Conservation (phyloP, 1,140 invertebrate genomes). For the Listronotus bonariensis region DNA sequence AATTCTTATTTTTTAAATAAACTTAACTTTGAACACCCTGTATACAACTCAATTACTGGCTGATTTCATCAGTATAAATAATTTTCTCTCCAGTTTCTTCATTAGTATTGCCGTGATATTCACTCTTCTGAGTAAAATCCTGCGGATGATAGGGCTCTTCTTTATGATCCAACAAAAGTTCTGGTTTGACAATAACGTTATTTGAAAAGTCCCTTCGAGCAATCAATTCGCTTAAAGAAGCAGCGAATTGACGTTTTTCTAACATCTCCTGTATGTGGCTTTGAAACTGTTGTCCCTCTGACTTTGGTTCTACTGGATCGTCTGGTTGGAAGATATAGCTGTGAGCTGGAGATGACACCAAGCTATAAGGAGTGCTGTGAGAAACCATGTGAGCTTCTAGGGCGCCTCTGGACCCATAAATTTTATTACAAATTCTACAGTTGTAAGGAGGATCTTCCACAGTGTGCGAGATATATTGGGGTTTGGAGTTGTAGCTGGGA, state of each 20-base stretch:
- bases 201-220: slow-evolving; percentile 5
- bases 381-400: slow-evolving; percentile 63
- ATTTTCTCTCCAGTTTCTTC: not conserved
- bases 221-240: slow-evolving; percentile 26
- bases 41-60: slow-evolving; percentile 3
- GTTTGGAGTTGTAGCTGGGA: slow-evolving; percentile 9
- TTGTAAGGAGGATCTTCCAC: slow-evolving; percentile 18
- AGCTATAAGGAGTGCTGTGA: slow-evolving; percentile 48
- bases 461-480: not conserved
- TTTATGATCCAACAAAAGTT: not conserved
- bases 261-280: slow-evolving; percentile 16
- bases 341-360: slow-evolving; percentile 3
- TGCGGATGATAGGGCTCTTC: not conserved
- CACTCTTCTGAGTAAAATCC: slow-evolving; percentile 12
- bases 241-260: slow-evolving; percentile 20
- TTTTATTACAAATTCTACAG: slow-evolving; percentile 30
- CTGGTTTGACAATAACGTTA: slow-evolving; percentile 9
- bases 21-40: too few species aligned
- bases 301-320: not conserved
- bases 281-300: not conserved
- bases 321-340: not conserved
- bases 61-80: not conserved
- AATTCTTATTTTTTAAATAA: too few species aligned
- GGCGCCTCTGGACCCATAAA: slow-evolving; percentile 30
- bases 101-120: not conserved